Evolutionary conservation across 2,797 vertebrate species (phyloP).

Genomic region (Zenarchopterus dispar): DNA sequence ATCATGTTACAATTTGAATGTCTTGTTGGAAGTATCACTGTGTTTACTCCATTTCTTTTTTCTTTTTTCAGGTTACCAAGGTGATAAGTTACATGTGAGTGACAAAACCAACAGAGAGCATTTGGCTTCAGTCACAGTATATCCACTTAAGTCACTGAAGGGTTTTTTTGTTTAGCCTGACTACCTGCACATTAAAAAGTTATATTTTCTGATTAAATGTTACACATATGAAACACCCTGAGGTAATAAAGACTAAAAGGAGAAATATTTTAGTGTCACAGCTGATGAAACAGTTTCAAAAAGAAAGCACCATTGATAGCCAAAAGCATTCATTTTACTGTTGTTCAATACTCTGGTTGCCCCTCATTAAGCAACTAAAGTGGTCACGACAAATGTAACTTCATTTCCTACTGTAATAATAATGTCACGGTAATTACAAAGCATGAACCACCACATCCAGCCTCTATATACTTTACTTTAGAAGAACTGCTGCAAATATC

Average conservation of each 20-base stretch:
- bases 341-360: neutral
- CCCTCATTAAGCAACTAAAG: neutral
- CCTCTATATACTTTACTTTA: neutral
- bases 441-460: neutral
- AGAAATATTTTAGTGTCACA: neutral
- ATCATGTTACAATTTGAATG: neutral
- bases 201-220: no score
- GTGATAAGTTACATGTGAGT: no score
- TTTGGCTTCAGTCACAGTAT: no score
- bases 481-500: slow-evolving; percentile 4
- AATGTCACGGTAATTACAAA: slow-evolving; percentile 11
- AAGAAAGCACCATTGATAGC: neutral
- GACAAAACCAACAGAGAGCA: no score
- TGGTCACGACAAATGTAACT: neutral
- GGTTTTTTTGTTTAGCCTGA: no score
- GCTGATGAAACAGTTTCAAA: neutral
- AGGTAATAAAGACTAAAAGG: no score
- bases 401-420: neutral
- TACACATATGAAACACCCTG: no score
- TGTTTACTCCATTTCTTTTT: no score
- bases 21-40: no score
- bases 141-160: no score
- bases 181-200: no score
- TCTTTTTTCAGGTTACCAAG: no score
- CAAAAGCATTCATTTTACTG: neutral